Base-by-base conservation (phyloP, 2,888 invertebrate genomes). In the Xestia rhomboidea region DNA sequence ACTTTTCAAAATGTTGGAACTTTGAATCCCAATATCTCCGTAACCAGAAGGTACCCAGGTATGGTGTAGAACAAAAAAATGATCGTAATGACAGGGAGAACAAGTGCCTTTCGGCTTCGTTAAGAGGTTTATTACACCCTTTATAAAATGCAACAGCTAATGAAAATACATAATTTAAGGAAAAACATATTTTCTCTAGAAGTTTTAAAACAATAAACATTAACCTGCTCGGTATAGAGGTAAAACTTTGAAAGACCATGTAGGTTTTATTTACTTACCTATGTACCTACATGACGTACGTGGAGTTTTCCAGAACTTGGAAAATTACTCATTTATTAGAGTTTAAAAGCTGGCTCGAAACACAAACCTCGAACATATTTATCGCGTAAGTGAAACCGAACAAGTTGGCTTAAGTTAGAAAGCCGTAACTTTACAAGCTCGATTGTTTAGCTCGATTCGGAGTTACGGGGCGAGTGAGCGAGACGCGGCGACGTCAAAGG, bases 371-470 rank as follows among this genome's bases (percentile, higher is more conserved):
- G 72, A 75, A 77, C 77, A 84, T 81, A 84, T 82, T 83, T 81
- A 82, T 75, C 69, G 73, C 75, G 79, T 82, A 87, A 87, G 83
- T 89, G 89, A 91, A 92, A 85, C 90, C 87, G 87, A 91, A 85
- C 90, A 89, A 89, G 89, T 89, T 84, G 79, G 73, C 79, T 70
- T 13, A 90, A 93, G 91, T 93, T 91, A 73, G 85, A 73, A 88
- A 90, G 85, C 85, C 82, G 88, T 88, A 92, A 93, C 90, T 93
- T 91, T 89, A 88, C 87, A 86, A 83, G 89, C 86, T 87, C 91
- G 81, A 93, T 94, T 95, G 94, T 94, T 94, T 92, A 90, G 90
- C 54, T 54, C 13, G 30, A 92, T 90, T 90, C 87, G 84, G 84
- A 90, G 91, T 91, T 89, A 86, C 84, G 82, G 24, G n/a, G 72